These are phyloP conservation scores for Volucella inflata DNA, from an alignment of 2,888 invertebrate genomes.

Conservation along the genomic window DNA sequence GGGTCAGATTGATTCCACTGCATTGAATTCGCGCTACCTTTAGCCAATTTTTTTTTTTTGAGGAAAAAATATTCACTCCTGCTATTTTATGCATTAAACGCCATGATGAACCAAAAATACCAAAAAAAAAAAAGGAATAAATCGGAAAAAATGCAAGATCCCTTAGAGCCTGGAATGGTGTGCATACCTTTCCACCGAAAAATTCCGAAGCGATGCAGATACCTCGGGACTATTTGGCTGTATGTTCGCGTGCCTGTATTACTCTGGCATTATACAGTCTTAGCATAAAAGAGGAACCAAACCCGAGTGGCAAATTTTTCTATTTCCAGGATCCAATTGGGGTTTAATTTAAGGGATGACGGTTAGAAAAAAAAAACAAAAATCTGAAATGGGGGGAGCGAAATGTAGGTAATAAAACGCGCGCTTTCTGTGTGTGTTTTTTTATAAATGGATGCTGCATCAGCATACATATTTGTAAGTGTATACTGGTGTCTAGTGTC, in stretches of 20 bases:
- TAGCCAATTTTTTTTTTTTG: not conserved
- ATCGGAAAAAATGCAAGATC: slow-evolving; percentile 25
- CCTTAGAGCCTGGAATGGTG: not conserved
- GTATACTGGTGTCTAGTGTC: slow-evolving; percentile 58
- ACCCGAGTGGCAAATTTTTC: slow-evolving; percentile 54
- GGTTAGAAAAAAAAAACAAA: slow-evolving; percentile 37
- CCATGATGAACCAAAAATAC: slow-evolving; percentile 23
- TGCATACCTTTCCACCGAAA: no score
- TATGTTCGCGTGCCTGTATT: not conserved
- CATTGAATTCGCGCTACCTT: not conserved
- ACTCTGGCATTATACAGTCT: slow-evolving; percentile 44
- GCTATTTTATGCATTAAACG: slow-evolving; percentile 58
- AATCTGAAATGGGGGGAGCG: slow-evolving; percentile 25
- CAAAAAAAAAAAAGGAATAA: slow-evolving; percentile 35
- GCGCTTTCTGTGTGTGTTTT: slow-evolving; percentile 40
- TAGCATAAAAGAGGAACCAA: slow-evolving; percentile 32
- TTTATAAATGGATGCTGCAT: slow-evolving; percentile 19
- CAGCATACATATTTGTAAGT: slow-evolving; percentile 14
- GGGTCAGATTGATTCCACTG: not conserved
- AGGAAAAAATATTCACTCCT: not conserved
- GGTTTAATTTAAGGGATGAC: slow-evolving; percentile 66
- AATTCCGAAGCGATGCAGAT: not conserved
- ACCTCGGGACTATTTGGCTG: slow-evolving; percentile 4
- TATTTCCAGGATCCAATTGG: slow-evolving; percentile 17
- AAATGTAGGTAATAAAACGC: slow-evolving; percentile 61